These are phyloP conservation scores for Elanus axillaris DNA, from an alignment of 2,113 vertebrate species.

Conservation along the genomic window DNA sequence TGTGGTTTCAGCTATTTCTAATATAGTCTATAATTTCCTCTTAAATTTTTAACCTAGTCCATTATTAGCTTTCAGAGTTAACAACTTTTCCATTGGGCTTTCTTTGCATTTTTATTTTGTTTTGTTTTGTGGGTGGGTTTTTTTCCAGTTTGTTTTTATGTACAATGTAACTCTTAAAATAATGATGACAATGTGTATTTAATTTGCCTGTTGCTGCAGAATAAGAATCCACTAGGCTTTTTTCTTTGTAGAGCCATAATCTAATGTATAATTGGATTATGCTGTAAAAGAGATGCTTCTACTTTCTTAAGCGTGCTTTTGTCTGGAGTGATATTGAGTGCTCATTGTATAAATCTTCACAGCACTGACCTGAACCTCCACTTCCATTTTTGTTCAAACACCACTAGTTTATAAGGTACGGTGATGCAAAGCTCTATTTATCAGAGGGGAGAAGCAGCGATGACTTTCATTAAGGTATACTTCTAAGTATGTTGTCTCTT, in stretches of 20 bases:
- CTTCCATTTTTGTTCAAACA: slow-evolving; percentile 52
- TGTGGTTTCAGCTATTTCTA: slow-evolving; percentile 85
- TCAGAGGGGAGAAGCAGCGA: slow-evolving; percentile 43
- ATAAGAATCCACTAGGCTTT: slow-evolving; percentile 31
- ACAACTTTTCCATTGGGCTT: slow-evolving; percentile 73
- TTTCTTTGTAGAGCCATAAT: background rate
- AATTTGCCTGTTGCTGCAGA: slow-evolving; percentile 58
- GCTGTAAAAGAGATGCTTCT: background rate
- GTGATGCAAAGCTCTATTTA: slow-evolving; percentile 40
- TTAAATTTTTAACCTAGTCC: slow-evolving; percentile 90
- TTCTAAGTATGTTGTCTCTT: slow-evolving; percentile 32
- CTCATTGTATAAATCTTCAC: background rate
- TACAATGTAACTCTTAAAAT: slow-evolving; percentile 43
- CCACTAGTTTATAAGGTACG: slow-evolving; percentile 37
- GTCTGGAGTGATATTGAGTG: background rate
- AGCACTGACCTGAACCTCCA: slow-evolving; percentile 10
- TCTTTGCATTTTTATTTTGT: slow-evolving; percentile 45
- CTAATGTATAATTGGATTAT: background rate
- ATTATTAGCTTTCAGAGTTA: slow-evolving; percentile 90
- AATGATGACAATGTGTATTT: slow-evolving; percentile 50
- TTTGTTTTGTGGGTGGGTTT: background rate
- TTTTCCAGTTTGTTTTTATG: slow-evolving; percentile 50
- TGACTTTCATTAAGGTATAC: slow-evolving; percentile 64
- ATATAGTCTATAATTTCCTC: slow-evolving; percentile 77
- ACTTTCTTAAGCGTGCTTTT: background rate